These are phyloP conservation scores for Kuschelorhynchus macadamiae DNA, from an alignment of 2,888 invertebrate genomes.

Conservation along the genomic window DNA sequence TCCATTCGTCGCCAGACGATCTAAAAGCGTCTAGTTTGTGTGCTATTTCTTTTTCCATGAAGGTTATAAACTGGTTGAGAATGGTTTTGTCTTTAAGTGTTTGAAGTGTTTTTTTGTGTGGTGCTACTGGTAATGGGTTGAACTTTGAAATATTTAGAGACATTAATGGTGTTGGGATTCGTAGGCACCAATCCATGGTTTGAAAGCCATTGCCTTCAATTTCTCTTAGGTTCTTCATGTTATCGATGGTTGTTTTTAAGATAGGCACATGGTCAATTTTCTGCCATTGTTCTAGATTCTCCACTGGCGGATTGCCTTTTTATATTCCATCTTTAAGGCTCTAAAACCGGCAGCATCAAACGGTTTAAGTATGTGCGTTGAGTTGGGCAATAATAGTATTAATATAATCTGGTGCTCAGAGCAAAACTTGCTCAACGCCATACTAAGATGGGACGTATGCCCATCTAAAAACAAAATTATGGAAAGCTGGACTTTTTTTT, in stretches of 20 bases:
- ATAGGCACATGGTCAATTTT: not conserved
- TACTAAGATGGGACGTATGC: slow-evolving; percentile 38
- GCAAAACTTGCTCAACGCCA: slow-evolving; percentile 40
- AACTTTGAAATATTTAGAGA: slow-evolving; percentile 26
- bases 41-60: too few relatives aligned
- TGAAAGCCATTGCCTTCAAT: slow-evolving; percentile 21
- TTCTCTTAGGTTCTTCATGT: slow-evolving; percentile 27
- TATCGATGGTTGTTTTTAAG: not conserved
- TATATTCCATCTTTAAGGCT: slow-evolving; percentile 33
- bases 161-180: slow-evolving; percentile 16
- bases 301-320: slow-evolving; percentile 13
- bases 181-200: slow-evolving; percentile 31
- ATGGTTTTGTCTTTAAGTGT: not conserved
- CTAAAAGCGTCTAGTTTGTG: too few relatives aligned
- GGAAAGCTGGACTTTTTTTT: slow-evolving; percentile 12
- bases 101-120: not conserved
- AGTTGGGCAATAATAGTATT: slow-evolving; percentile 35
- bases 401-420: slow-evolving; percentile 25
- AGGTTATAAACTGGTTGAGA: slow-evolving; percentile 1
- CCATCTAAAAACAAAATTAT: slow-evolving; percentile 29
- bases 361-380: slow-evolving; percentile 46
- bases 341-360: slow-evolving; percentile 34
- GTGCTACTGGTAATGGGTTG: not conserved
- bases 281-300: slow-evolving; percentile 1
- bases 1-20: too few relatives aligned